Evolutionary conservation across 2,113 vertebrate species (phyloP).

Genomic region (Oncorhynchus masou): DNA sequence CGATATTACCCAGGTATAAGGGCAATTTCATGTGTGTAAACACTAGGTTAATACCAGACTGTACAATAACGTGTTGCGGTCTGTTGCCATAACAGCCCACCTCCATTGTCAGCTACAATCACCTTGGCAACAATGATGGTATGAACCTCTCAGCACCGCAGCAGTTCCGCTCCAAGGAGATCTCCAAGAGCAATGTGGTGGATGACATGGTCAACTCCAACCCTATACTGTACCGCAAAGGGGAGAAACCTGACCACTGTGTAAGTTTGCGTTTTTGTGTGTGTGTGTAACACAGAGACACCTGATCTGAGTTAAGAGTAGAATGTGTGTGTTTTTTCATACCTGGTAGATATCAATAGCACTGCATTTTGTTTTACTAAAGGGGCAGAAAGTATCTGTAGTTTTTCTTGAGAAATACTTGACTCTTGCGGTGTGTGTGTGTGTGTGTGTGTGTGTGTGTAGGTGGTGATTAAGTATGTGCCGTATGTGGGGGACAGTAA

Average conservation of each 20-base stretch:
- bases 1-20: not conserved
- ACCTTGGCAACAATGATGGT: constrained; percentile 95
- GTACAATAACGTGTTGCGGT: not conserved
- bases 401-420: not conserved
- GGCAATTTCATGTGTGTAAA: not conserved
- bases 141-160: constrained; percentile 90
- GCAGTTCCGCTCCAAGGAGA: constrained; percentile 95
- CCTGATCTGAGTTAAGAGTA: not conserved
- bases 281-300: constrained; percentile 59
- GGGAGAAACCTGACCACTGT: constrained; percentile 91
- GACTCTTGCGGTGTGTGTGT: not conserved
- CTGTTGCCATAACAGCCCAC: constrained; percentile 72
- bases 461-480: constrained; percentile 99
- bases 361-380: not conserved
- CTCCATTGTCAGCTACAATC: constrained; percentile 96
- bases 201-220: constrained; percentile 92
- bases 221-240: constrained; percentile 78
- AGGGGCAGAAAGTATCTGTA: too few relatives aligned
- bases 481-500: constrained; percentile 96
- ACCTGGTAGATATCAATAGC: too few relatives aligned
- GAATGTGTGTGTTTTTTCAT: not conserved
- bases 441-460: constrained; percentile 7
- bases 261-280: constrained; percentile 71
- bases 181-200: constrained; percentile 95
- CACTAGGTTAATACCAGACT: not conserved